Evolutionary conservation across 2,888 invertebrate genomes (phyloP).

Genomic region (Lasioglossum marginatum): DNA sequence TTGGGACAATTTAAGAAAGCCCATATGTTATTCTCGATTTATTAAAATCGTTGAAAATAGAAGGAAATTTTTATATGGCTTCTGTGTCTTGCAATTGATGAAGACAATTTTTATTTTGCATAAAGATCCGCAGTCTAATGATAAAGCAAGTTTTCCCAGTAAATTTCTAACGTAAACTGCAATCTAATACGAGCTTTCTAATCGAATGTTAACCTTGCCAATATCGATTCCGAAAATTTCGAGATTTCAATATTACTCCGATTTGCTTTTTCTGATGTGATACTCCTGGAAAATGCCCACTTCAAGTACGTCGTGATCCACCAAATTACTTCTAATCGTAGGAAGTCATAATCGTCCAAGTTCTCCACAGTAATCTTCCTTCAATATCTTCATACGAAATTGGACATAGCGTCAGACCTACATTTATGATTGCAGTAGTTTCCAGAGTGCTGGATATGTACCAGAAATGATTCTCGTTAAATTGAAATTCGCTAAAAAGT

Average conservation of each 20-base stretch:
- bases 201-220: neutral
- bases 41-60: no score
- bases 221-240: neutral
- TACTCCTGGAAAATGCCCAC: neutral
- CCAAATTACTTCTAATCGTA: constrained; percentile 15
- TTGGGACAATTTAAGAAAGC: no score
- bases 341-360: constrained; percentile 22
- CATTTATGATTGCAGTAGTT: constrained; percentile 14
- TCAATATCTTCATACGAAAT: constrained; percentile 3
- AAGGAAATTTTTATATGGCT: no score
- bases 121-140: no score
- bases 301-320: constrained; percentile 16
- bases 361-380: constrained; percentile 22
- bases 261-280: neutral
- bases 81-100: no score
- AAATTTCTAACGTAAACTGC: neutral
- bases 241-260: neutral
- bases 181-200: neutral
- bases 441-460: neutral
- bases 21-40: no score
- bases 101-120: no score
- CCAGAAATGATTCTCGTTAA: neutral
- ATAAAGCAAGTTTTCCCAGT: neutral
- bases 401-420: neutral
- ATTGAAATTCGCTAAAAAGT: neutral